A percentile compares a stretch with the other conserved stretches of the same genome.
Conservation (phyloP, 1,140 invertebrate species). For the Trypoxylus dichotomus region DNA sequence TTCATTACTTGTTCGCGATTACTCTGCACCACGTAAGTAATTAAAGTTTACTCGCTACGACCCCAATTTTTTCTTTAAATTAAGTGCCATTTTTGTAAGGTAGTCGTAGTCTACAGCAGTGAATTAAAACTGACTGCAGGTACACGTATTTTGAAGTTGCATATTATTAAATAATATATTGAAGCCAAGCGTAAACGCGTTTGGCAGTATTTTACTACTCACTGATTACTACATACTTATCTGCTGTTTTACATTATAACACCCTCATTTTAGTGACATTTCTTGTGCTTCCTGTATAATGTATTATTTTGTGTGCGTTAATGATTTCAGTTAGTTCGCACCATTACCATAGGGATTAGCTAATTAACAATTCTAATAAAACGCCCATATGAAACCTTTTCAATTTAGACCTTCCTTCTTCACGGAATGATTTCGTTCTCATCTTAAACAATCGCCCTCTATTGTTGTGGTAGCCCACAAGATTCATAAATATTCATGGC, state of each 20-base stretch:
- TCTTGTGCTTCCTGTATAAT: not conserved
- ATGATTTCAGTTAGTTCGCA: not conserved
- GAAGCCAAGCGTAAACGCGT: no score
- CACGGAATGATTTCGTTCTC: not conserved
- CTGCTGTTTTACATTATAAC: not conserved
- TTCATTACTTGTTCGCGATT: no score
- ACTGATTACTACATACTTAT: no score
- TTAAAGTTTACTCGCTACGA: no score
- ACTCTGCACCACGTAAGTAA: no score
- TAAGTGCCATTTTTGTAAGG: no score
- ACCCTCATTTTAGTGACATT: not conserved
- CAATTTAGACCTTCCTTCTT: conserved; percentile 2
- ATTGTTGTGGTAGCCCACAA: conserved; percentile 15
- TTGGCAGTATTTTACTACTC: no score
- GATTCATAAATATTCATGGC: not conserved
- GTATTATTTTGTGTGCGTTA: not conserved
- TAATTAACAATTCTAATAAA: conserved; percentile 25
- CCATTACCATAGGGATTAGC: conserved; percentile 5
- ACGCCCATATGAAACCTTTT: conserved; percentile 12
- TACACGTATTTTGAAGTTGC: no score
- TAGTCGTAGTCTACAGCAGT: no score
- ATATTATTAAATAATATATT: no score
- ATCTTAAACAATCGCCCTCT: conserved; percentile 9
- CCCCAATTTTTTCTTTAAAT: no score
- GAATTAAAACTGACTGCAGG: no score